phyloP scores from a whole-genome alignment of 2,888 invertebrate genomes.

The Aromia moschata region DNA sequence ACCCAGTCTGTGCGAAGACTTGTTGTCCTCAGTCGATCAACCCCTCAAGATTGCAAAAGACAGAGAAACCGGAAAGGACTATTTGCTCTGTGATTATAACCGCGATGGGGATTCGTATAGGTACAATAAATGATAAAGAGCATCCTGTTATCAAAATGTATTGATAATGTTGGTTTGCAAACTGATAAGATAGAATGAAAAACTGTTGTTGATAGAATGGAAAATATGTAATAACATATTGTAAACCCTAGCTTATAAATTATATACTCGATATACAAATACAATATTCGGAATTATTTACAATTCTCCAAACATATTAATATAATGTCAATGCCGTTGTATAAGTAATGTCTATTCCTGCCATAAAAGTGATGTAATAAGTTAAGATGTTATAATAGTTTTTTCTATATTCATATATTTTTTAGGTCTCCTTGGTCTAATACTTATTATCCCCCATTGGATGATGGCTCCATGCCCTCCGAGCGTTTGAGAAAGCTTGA shows the following conservation, averaged over 20 bases:
- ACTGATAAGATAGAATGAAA: not conserved
- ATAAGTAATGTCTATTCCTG: no score
- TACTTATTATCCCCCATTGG: slow-evolving; percentile 95
- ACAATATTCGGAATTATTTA: no score
- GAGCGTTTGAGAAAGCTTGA: slow-evolving; percentile 94
- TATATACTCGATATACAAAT: no score
- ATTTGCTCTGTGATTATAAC: slow-evolving; percentile 98
- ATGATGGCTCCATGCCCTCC: slow-evolving; percentile 98
- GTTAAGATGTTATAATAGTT: no score
- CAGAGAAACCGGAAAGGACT: slow-evolving; percentile 94
- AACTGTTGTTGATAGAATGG: no score
- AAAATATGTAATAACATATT: no score
- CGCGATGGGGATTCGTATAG: slow-evolving; percentile 87
- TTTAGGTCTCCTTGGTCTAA: slow-evolving; percentile 97
- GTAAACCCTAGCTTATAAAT: no score
- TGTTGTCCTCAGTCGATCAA: slow-evolving; percentile 78
- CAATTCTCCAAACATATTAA: no score
- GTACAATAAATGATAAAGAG: no score
- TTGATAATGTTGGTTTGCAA: not conserved
- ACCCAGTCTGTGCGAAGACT: slow-evolving; percentile 94
- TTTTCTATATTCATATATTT: no score
- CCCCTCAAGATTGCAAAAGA: slow-evolving; percentile 93
- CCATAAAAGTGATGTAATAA: no score
- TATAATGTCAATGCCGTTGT: no score
- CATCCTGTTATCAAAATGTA: not conserved